Evolutionary conservation across 1,140 invertebrate species (phyloP).

Genomic region (Tetragnatha versicolor): DNA sequence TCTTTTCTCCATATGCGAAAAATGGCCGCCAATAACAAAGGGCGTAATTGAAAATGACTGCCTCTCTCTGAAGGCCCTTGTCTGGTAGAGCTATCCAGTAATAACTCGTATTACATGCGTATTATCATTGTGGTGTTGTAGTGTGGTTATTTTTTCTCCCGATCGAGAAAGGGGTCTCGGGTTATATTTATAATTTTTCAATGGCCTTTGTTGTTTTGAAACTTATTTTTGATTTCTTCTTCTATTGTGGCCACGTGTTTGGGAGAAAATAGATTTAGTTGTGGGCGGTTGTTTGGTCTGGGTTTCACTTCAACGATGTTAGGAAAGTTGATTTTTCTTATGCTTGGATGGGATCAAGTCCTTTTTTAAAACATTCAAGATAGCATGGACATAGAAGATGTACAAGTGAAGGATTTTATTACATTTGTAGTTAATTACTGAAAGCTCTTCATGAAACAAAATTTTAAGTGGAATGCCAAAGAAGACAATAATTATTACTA

Average conservation of each 20-base stretch:
- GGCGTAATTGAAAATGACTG: conserved; percentile 26
- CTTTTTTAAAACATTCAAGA: too few relatives aligned
- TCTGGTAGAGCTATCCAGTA: conserved; percentile 1
- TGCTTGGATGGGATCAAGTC: background rate
- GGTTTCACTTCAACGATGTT: background rate
- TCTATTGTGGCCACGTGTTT: background rate
- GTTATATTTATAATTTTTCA: background rate
- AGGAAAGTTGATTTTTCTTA: background rate
- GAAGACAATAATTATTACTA: too few relatives aligned
- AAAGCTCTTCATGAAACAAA: too few relatives aligned
- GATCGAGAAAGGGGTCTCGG: background rate
- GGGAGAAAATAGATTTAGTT: background rate
- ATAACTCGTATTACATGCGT: conserved; percentile 28
- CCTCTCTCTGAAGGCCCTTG: conserved; percentile 19
- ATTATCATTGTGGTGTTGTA: conserved; percentile 16
- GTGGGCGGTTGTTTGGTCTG: background rate
- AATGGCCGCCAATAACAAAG: background rate
- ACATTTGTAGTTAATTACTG: too few relatives aligned
- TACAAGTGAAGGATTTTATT: too few relatives aligned
- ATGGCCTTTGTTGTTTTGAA: background rate
- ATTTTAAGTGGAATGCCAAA: too few relatives aligned
- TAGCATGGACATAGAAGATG: too few relatives aligned
- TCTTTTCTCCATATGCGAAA: background rate
- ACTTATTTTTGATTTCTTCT: background rate
- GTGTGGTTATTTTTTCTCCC: background rate